A percentile compares a stretch with the other conserved stretches of the same genome.
phyloP scores from a whole-genome alignment of 2,797 vertebrate genomes.

The Coendou prehensilis region DNA sequence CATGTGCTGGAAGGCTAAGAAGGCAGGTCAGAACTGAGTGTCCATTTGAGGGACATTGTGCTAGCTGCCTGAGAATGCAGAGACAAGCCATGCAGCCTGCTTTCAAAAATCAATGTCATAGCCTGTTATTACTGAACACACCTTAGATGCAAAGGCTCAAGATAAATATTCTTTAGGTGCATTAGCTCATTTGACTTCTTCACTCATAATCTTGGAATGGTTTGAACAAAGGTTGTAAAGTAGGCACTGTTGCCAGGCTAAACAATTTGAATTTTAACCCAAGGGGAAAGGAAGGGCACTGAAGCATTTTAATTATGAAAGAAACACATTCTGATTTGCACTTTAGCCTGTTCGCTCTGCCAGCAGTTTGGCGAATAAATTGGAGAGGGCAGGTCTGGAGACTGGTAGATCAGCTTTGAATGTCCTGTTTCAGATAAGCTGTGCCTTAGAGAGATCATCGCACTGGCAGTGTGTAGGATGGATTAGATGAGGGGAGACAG shows the following conservation, averaged over 20 bases:
- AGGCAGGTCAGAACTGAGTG: background rate
- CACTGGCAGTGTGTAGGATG: background rate
- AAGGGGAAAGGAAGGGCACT: background rate
- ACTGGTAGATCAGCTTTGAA: background rate
- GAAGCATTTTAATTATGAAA: background rate
- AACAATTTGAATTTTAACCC: conserved; percentile 28
- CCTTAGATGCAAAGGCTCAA: background rate
- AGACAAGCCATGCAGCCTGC: background rate
- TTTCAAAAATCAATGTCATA: conserved; percentile 30
- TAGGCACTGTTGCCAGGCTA: background rate
- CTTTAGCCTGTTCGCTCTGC: conserved; percentile 1
- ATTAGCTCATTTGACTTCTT: conserved; percentile 21
- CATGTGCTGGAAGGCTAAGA: background rate
- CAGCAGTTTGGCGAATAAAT: conserved; percentile 36
- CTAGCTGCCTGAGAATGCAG: background rate
- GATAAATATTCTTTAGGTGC: background rate
- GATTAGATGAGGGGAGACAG: background rate
- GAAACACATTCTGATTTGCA: conserved; percentile 34
- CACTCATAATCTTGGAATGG: background rate
- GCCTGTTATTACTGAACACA: background rate
- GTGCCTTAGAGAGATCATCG: background rate
- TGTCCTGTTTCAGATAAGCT: conserved; percentile 4
- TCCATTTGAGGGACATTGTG: background rate
- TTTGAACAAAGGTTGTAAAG: conserved; percentile 29
- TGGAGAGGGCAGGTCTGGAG: background rate